A percentile compares a stretch with the other conserved stretches of the same genome.
Evolutionary conservation across 2,888 invertebrate genomes (phyloP).

Genomic region (Melinaea menophilus): DNA sequence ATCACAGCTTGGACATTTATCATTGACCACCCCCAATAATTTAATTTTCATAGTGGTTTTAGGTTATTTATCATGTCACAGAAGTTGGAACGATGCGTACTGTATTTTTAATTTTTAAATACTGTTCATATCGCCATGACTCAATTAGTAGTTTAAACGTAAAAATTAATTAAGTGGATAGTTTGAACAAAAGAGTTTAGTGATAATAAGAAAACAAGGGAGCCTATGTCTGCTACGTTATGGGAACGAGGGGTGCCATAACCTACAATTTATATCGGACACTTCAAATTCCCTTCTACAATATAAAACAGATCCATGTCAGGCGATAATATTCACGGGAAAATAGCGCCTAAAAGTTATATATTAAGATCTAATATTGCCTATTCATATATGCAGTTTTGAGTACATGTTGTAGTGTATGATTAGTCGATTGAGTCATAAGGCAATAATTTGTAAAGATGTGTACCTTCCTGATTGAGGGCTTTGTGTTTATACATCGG

Average conservation of each 20-base stretch:
- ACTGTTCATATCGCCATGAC: background rate
- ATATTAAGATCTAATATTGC: constrained; percentile 12
- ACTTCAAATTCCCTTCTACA: constrained; percentile 53
- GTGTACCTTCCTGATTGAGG: constrained; percentile 59
- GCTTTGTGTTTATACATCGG: constrained; percentile 50
- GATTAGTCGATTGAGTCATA: constrained; percentile 69
- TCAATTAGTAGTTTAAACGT: background rate
- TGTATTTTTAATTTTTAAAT: background rate
- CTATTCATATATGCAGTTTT: constrained; percentile 5
- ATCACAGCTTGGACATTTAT: constrained; percentile 65
- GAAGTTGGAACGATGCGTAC: constrained; percentile 12
- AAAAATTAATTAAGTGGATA: constrained; percentile 2
- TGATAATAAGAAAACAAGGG: constrained; percentile 28
- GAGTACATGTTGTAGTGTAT: constrained; percentile 14
- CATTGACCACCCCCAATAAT: constrained; percentile 57
- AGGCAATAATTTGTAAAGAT: constrained; percentile 55
- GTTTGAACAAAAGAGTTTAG: constrained; percentile 3
- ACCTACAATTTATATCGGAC: constrained; percentile 64
- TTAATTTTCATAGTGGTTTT: constrained; percentile 58
- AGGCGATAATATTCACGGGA: constrained; percentile 18
- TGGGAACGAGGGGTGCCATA: constrained; percentile 45
- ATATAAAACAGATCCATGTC: constrained; percentile 14
- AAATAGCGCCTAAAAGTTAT: constrained; percentile 28
- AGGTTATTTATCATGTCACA: constrained; percentile 28
- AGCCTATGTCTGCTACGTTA: constrained; percentile 29